Evolutionary conservation across 2,888 invertebrate species (phyloP).

Genomic region (Platycnemis pennipes): DNA sequence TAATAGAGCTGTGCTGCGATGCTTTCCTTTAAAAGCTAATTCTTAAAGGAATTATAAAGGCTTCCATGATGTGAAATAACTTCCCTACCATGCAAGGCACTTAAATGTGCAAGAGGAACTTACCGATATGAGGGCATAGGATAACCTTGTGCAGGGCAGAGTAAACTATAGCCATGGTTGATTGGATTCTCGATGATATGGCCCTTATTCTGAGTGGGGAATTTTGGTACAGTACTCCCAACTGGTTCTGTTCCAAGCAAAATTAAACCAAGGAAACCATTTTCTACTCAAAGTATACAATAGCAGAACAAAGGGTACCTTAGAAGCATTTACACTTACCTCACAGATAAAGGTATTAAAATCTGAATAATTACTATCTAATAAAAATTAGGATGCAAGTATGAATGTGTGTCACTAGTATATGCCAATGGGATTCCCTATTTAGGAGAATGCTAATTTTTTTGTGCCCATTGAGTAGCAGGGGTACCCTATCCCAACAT

Average conservation of each 20-base stretch:
- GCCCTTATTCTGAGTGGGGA: constrained; percentile 84
- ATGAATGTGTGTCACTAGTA: background rate
- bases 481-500: constrained; percentile 99
- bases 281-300: constrained; percentile 48
- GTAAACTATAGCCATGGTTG: constrained; percentile 80
- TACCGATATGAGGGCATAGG: constrained; percentile 87
- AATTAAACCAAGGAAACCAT: constrained; percentile 58
- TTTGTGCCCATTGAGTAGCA: constrained; percentile 77
- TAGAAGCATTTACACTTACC: constrained; percentile 47
- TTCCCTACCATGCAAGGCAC: constrained; percentile 30
- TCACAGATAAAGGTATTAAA: background rate
- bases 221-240: constrained; percentile 83
- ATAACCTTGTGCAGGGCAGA: constrained; percentile 86
- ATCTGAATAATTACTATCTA: background rate
- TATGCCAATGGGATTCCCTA: background rate
- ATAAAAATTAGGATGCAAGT: background rate
- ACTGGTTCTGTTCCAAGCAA: constrained; percentile 81
- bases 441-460: background rate
- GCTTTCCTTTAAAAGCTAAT: background rate
- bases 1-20: background rate
- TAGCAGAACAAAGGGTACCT: constrained; percentile 30
- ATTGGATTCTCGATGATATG: constrained; percentile 75
- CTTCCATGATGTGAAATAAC: background rate
- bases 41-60: background rate
- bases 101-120: constrained; percentile 75